phyloP scores from a whole-genome alignment of 1,140 invertebrate genomes.

The Physella acuta region DNA sequence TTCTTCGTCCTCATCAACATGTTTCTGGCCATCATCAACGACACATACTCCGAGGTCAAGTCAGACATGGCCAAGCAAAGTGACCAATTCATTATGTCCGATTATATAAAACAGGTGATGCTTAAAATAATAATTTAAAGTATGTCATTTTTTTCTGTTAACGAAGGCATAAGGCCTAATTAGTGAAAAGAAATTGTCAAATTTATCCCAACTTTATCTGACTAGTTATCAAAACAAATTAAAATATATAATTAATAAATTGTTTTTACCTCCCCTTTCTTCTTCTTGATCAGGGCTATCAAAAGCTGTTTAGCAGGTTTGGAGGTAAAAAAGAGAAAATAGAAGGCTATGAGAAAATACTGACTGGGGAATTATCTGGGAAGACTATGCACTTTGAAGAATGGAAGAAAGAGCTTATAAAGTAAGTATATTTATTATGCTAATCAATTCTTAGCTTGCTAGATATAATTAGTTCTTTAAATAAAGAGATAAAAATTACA shows the following conservation, averaged over 20 bases:
- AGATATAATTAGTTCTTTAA: too few species aligned
- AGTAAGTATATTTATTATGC: conserved; percentile 8
- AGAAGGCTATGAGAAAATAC: conserved; percentile 23
- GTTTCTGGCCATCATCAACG: conserved; percentile 83
- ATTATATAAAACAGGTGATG: conserved; percentile 16
- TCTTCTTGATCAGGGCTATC: not conserved
- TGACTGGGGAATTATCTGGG: not conserved
- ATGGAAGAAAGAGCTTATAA: conserved; percentile 17
- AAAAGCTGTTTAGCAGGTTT: not conserved
- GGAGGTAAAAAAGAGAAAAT: conserved; percentile 6
- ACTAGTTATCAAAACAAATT: too few species aligned
- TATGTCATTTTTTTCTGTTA: too few species aligned
- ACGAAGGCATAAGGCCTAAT: too few species aligned
- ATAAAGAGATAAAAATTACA: not conserved
- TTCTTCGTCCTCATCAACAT: conserved; percentile 83
- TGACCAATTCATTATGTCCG: conserved; percentile 22
- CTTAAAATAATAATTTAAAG: too few species aligned
- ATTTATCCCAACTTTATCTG: too few species aligned
- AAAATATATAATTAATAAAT: too few species aligned
- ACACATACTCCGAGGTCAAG: conserved; percentile 68
- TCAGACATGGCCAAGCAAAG: conserved; percentile 66
- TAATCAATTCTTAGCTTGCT: not conserved
- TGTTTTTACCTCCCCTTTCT: too few species aligned
- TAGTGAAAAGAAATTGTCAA: too few species aligned
- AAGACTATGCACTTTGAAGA: conserved; percentile 9